Base-by-base conservation (phyloP, 2,113 vertebrate genomes). In the Ammodytes marinus region DNA sequence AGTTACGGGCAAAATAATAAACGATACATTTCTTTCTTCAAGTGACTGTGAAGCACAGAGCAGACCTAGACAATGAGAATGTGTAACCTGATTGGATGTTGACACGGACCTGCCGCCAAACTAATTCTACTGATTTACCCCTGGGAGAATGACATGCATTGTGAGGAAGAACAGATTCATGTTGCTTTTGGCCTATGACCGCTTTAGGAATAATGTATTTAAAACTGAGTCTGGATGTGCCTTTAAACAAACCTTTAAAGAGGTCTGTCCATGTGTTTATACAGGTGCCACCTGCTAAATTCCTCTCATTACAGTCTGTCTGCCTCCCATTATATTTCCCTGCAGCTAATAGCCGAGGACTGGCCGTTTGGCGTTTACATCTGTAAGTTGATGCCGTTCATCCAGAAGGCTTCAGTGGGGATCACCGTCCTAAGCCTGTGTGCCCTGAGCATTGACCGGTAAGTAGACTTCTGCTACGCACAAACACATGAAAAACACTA, bases 371-470 rank as follows among this genome's bases (percentile, higher is more conserved):
- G 97, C 0, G 96, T 97, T 5, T 95, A 96, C 11, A 60, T 97
- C 65, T 98, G 97, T 83, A 98, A 97, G 83, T 55, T 97, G 88
- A 95, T 97, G 72, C 97, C 97, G 0, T 97, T 97, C 86, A 95
- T 97, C 82, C 97, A 97, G 91, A 98, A 98, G 80, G 95, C 96
- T 1, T 97, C 97, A 0, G 96, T 97, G 58, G 97, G 97, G 55
- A 97, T 97, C 88, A 97, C 97, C 0, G 97, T 98, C 54, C 96
- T 98, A 84, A 98, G 97, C 88, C 94, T 98, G 10, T 98, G 97
- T 11, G 97, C 97, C 17, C 96, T 98, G 87, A 98, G 97, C 80
- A 95, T 97, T 0, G 97, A 97, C 95, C 96, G 97, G 97, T 98
- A 82, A 94, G 87, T 49, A 17, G 15, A 58, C 4, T 1, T 8